Evolutionary conservation across 2,888 invertebrate species (phyloP).

Genomic region (Hesperia comma): DNA sequence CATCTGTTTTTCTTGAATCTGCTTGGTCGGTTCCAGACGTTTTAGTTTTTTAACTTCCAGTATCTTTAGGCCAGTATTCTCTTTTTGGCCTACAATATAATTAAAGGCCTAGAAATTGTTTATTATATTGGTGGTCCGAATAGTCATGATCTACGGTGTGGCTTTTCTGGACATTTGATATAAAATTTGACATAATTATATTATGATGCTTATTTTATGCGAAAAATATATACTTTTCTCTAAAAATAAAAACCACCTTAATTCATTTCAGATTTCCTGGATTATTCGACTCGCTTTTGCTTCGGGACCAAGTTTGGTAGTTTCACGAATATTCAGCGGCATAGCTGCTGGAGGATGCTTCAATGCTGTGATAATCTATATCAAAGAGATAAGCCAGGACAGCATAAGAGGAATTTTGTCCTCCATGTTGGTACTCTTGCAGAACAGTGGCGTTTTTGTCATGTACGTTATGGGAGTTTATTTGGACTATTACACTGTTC

Average conservation of each 20-base stretch:
- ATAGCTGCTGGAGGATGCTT: conserved; percentile 64
- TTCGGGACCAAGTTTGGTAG: conserved; percentile 50
- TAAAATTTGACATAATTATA: too few species aligned
- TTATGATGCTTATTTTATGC: too few species aligned
- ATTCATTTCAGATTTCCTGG: conserved; percentile 60
- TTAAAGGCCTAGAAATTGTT: too few species aligned
- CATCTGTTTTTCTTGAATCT: too few species aligned
- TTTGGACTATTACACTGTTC: conserved; percentile 56
- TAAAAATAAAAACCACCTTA: not conserved
- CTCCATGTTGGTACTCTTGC: conserved; percentile 56
- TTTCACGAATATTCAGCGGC: conserved; percentile 58
- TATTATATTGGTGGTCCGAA: too few species aligned
- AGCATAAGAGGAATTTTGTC: conserved; percentile 60
- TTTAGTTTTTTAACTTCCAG: too few species aligned
- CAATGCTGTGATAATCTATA: conserved; percentile 62
- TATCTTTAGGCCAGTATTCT: too few species aligned
- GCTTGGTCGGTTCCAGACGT: too few species aligned
- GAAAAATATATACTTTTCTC: too few species aligned
- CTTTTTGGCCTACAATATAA: too few species aligned
- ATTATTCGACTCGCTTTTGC: conserved; percentile 56
- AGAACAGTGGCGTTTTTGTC: conserved; percentile 60
- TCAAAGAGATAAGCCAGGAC: conserved; percentile 68
- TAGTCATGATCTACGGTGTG: too few species aligned
- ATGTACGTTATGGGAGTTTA: conserved; percentile 66
- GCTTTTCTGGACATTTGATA: too few species aligned